These are phyloP conservation scores for Drosophila aldrichi DNA, from an alignment of 2,888 invertebrate species.

Conservation along the genomic window DNA sequence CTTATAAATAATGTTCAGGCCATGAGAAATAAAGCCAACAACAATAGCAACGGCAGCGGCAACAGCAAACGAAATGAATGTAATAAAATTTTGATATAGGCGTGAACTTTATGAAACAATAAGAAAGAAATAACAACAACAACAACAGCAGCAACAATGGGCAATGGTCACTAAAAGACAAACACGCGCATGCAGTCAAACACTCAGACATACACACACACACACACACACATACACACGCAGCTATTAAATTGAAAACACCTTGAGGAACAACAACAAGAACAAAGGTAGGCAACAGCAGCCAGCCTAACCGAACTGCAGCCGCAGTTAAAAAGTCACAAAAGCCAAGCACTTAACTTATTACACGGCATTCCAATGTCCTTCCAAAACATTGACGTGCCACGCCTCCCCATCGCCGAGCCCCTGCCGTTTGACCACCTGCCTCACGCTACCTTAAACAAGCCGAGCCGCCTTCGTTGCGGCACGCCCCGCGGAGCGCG, in stretches of 20 bases:
- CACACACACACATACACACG: slow-evolving; percentile 25
- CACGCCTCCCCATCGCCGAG: not conserved
- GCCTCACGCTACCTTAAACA: not conserved
- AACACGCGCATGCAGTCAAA: slow-evolving; percentile 70
- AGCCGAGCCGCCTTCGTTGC: not conserved
- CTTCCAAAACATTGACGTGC: slow-evolving; percentile 45
- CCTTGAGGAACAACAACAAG: slow-evolving; percentile 51
- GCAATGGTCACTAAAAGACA: slow-evolving; percentile 63
- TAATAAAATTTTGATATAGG: slow-evolving; percentile 78
- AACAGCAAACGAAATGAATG: slow-evolving; percentile 22
- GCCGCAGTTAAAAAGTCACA: slow-evolving; percentile 61
- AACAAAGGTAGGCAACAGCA: slow-evolving; percentile 20
- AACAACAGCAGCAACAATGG: slow-evolving; percentile 18
- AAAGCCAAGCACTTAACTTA: slow-evolving; percentile 80
- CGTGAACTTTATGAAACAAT: slow-evolving; percentile 75
- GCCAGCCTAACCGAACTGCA: slow-evolving; percentile 47
- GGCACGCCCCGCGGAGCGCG: slow-evolving; percentile 5
- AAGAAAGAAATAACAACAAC: slow-evolving; percentile 16
- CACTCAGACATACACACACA: slow-evolving; percentile 19
- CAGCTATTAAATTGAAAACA: slow-evolving; percentile 72
- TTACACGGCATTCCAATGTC: slow-evolving; percentile 75
- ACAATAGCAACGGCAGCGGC: not conserved
- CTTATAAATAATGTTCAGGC: slow-evolving; percentile 71
- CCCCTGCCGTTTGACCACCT: not conserved
- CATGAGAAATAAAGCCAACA: slow-evolving; percentile 31